Percentiles rank a stretch among this genome's conserved stretches.
Conservation (phyloP, 2,113 vertebrate species). For the Phyllopteryx taeniolatus region DNA sequence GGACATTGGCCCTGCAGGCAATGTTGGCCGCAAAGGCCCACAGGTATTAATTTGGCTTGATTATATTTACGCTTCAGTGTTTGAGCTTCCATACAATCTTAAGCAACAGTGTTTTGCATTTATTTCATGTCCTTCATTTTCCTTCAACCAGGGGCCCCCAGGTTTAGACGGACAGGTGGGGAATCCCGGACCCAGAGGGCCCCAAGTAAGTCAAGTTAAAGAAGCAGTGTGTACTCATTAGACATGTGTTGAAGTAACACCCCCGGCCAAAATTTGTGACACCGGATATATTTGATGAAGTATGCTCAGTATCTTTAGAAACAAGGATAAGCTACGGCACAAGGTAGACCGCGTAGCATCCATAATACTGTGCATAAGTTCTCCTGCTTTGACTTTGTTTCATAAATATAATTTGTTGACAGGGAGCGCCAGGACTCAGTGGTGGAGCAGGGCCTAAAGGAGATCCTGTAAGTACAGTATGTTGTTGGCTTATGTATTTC, state of each 20-base stretch:
- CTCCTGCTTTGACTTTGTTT: not conserved
- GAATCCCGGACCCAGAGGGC: slow-evolving; percentile 71
- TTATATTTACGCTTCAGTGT: not conserved
- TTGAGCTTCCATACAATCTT: slow-evolving; percentile 17
- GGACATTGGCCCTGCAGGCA: slow-evolving; percentile 76
- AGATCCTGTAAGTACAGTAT: slow-evolving; percentile 76
- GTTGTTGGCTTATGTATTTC: not conserved
- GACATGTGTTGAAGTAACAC: not conserved
- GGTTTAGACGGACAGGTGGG: slow-evolving; percentile 80
- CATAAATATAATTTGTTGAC: slow-evolving; percentile 18
- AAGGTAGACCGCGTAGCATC: not conserved
- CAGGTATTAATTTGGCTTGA: slow-evolving; percentile 62
- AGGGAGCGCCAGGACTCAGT: slow-evolving; percentile 75
- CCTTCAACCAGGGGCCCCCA: slow-evolving; percentile 73
- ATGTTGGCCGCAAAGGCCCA: slow-evolving; percentile 71
- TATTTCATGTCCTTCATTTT: slow-evolving; percentile 14
- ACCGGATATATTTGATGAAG: not conserved
- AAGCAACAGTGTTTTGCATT: not conserved
- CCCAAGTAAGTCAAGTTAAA: slow-evolving; percentile 68
- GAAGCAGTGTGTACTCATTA: not conserved
- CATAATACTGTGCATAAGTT: not conserved
- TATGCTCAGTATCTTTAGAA: not conserved
- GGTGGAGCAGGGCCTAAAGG: slow-evolving; percentile 80
- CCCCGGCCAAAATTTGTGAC: not conserved
- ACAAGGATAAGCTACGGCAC: not conserved